Conservation (phyloP, 2,888 invertebrate genomes). For the Lingula anatina region DNA sequence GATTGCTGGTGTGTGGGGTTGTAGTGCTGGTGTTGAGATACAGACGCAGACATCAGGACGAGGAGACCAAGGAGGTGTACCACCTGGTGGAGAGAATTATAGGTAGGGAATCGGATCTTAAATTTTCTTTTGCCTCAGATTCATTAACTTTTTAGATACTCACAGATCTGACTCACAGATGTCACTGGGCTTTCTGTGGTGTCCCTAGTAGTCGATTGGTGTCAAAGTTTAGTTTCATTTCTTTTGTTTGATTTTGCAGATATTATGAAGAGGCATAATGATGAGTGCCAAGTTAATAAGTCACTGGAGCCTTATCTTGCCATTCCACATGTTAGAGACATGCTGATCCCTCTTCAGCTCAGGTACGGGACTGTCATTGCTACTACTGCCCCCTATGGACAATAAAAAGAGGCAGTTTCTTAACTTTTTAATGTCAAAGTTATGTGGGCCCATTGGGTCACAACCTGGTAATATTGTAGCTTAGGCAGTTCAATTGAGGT, state of each 20-base stretch:
- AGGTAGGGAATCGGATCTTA: conserved; percentile 17
- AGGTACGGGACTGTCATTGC: conserved; percentile 55
- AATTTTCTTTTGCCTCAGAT: background rate
- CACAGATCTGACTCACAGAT: background rate
- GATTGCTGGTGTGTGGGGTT: conserved; percentile 14
- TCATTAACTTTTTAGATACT: background rate
- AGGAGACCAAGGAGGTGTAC: conserved; percentile 28
- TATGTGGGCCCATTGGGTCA: too few relatives aligned
- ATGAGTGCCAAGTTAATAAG: conserved; percentile 9
- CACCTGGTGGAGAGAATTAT: conserved; percentile 40
- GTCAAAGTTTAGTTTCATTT: background rate
- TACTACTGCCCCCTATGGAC: background rate
- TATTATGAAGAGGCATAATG: conserved; percentile 31
- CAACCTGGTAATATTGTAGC: too few relatives aligned
- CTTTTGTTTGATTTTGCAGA: conserved; percentile 16
- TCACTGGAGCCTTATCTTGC: conserved; percentile 62
- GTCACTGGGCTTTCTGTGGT: too few relatives aligned
- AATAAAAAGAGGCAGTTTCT: background rate
- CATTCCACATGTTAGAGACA: conserved; percentile 86
- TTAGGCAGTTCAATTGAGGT: too few relatives aligned
- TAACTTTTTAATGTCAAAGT: background rate
- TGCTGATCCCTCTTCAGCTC: conserved; percentile 77
- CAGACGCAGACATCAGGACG: conserved; percentile 22
- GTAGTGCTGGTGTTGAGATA: conserved; percentile 16
- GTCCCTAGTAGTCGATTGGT: background rate